phyloP scores from a whole-genome alignment of 1,140 invertebrate species.

The Glomeris maerens region DNA sequence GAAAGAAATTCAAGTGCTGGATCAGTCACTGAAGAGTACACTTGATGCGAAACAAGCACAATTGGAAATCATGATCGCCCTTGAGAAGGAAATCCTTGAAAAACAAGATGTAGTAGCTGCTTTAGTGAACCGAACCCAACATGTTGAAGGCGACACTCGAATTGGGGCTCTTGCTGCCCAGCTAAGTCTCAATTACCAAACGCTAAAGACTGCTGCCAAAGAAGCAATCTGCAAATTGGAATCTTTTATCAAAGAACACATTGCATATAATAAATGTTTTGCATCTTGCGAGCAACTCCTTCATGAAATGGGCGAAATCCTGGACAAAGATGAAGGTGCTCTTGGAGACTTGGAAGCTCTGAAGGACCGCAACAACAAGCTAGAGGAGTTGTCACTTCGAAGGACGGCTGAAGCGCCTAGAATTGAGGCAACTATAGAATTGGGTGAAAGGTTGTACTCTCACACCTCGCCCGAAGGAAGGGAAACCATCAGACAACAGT shows the following conservation, averaged over 20 bases:
- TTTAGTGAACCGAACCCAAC: constrained; percentile 50
- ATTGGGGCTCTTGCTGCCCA: constrained; percentile 59
- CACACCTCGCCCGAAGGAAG: constrained; percentile 86
- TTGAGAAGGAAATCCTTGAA: constrained; percentile 55
- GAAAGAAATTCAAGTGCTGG: constrained; percentile 68
- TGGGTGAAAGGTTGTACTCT: constrained; percentile 78
- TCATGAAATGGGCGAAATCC: constrained; percentile 47
- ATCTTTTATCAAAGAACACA: constrained; percentile 70
- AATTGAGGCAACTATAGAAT: constrained; percentile 71
- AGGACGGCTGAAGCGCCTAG: constrained; percentile 61
- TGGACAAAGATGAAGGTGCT: constrained; percentile 64
- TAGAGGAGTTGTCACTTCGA: constrained; percentile 63
- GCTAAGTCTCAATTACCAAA: constrained; percentile 66
- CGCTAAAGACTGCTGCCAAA: constrained; percentile 63
- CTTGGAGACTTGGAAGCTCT: constrained; percentile 70
- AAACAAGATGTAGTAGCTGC: constrained; percentile 56
- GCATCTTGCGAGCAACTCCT: constrained; percentile 59
- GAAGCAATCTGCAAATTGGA: constrained; percentile 47
- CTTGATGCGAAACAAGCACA: constrained; percentile 65
- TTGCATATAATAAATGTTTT: constrained; percentile 62
- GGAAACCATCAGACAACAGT: constrained; percentile 54
- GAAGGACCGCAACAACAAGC: constrained; percentile 67
- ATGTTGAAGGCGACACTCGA: constrained; percentile 58
- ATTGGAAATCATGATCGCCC: constrained; percentile 55
- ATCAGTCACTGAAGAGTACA: constrained; percentile 74